phyloP scores from a whole-genome alignment of 2,888 invertebrate genomes.

The Chromoteleia sp. region DNA sequence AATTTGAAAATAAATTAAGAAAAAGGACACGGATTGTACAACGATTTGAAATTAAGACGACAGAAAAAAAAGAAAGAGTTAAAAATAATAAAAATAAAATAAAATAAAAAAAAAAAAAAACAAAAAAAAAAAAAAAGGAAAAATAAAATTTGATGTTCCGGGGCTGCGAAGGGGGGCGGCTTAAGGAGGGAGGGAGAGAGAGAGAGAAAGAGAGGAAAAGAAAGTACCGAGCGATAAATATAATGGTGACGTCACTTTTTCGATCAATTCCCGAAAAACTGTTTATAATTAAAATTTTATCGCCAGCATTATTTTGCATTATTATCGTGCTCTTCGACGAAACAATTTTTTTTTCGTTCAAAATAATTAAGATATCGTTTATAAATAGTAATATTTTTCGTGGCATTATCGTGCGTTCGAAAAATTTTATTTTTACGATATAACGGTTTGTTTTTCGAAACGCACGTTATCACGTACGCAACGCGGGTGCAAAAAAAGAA shows the following conservation, averaged over 20 bases:
- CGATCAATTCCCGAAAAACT: not conserved
- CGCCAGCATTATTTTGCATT: conserved; percentile 22
- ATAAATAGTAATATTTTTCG: conserved; percentile 37
- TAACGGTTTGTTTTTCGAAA: conserved; percentile 43
- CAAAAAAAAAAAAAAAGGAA: no score
- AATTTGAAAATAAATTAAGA: no score
- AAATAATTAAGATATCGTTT: conserved; percentile 47
- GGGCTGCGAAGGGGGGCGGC: no score
- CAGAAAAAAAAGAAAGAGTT: no score
- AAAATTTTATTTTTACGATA: conserved; percentile 35
- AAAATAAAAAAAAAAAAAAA: no score
- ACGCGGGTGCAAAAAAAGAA: not conserved
- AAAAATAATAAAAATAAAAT: no score
- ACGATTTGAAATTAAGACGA: no score
- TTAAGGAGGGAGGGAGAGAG: no score
- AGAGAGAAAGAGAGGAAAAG: no score
- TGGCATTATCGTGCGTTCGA: conserved; percentile 22
- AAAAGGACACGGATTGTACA: no score
- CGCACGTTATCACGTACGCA: conserved; percentile 23
- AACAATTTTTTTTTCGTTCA: conserved; percentile 20
- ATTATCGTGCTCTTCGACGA: conserved; percentile 1
- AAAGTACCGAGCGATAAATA: no score
- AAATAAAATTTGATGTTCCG: no score
- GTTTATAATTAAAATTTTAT: conserved; percentile 15
- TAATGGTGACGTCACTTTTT: not conserved